phyloP scores from a whole-genome alignment of 2,797 vertebrate genomes.

The Acanthis flammea region DNA sequence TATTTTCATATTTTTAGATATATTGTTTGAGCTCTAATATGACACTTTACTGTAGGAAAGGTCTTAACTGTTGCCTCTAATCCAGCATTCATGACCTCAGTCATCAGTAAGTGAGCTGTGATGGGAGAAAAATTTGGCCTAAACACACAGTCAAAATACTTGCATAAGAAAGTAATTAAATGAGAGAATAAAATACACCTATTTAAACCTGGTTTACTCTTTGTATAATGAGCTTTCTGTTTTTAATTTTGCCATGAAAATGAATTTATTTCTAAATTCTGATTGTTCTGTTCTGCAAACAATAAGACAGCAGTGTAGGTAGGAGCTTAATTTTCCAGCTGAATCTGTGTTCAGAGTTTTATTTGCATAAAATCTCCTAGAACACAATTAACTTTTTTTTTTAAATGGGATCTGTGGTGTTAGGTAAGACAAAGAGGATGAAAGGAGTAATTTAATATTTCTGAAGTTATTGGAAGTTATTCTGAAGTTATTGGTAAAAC shows the following conservation, averaged over 20 bases:
- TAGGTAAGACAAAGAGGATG: background rate
- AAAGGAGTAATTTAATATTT: slow-evolving; percentile 5
- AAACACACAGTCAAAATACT: background rate
- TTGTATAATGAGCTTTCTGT: background rate
- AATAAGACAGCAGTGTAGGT: background rate
- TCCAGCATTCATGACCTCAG: background rate
- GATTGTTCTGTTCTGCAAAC: background rate
- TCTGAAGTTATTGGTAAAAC: slow-evolving; percentile 17
- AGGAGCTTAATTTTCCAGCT: background rate
- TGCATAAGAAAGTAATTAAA: background rate
- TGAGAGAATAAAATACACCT: background rate
- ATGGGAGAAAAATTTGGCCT: background rate
- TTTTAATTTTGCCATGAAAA: background rate
- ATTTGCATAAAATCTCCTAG: background rate
- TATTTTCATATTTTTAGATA: background rate
- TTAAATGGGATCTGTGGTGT: background rate
- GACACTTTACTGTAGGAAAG: background rate
- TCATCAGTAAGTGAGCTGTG: background rate
- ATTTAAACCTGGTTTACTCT: background rate
- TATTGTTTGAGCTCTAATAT: background rate
- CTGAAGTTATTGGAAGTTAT: background rate
- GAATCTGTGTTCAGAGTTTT: background rate
- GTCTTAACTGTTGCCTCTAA: background rate
- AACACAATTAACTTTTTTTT: background rate
- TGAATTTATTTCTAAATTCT: background rate